Conservation (phyloP, 2,113 vertebrate species). For the Aphyosemion australe region DNA sequence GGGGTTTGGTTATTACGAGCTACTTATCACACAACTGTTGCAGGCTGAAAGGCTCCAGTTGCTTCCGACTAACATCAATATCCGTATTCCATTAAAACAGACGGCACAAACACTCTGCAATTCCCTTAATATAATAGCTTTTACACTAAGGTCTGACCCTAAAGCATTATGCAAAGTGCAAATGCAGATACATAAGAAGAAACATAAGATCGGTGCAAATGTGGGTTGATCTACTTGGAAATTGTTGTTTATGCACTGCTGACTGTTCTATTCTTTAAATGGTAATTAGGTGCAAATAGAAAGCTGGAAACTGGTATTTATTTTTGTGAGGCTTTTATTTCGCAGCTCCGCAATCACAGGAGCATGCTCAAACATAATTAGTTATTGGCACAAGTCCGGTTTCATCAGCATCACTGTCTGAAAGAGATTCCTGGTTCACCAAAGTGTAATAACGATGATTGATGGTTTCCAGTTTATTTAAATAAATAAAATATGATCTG, state of each 20-base stretch:
- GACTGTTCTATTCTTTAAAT: slow-evolving; percentile 38
- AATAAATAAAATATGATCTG: not conserved
- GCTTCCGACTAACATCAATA: slow-evolving; percentile 61
- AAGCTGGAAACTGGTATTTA: slow-evolving; percentile 34
- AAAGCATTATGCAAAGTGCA: slow-evolving; percentile 54
- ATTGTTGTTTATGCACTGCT: slow-evolving; percentile 27
- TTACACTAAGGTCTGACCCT: slow-evolving; percentile 63
- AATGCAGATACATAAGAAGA: slow-evolving; percentile 23
- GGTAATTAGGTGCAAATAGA: slow-evolving; percentile 51
- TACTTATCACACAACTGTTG: slow-evolving; percentile 62
- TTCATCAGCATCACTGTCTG: slow-evolving; percentile 56
- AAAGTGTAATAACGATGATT: slow-evolving; percentile 16
- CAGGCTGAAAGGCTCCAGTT: slow-evolving; percentile 56
- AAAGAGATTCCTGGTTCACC: slow-evolving; percentile 13
- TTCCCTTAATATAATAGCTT: slow-evolving; percentile 53
- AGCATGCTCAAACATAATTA: slow-evolving; percentile 54
- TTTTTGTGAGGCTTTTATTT: slow-evolving; percentile 45
- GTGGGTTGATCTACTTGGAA: slow-evolving; percentile 48
- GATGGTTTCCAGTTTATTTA: not conserved
- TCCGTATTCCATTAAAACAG: slow-evolving; percentile 53
- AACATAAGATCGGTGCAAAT: slow-evolving; percentile 24
- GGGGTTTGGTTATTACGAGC: slow-evolving; percentile 62
- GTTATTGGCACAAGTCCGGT: slow-evolving; percentile 24
- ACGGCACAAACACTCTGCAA: slow-evolving; percentile 51
- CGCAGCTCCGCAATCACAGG: slow-evolving; percentile 33